Conservation (phyloP, 2,888 invertebrate species). For the Eupithecia pulchellata region DNA sequence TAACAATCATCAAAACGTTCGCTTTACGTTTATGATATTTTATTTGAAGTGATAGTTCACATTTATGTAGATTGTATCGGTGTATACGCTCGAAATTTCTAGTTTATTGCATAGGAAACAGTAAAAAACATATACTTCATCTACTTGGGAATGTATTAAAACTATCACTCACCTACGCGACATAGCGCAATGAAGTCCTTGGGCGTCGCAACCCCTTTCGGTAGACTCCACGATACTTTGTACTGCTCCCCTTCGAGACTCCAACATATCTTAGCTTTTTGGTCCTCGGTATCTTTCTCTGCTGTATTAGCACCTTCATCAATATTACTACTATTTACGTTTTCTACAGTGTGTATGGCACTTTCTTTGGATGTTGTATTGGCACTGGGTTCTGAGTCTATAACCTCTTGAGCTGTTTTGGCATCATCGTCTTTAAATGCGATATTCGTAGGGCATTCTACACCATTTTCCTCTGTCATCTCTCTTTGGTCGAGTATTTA, state of each 20-base stretch:
- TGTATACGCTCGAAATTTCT: neutral
- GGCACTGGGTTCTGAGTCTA: constrained; percentile 62
- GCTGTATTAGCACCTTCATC: constrained; percentile 12
- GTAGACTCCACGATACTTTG: constrained; percentile 78
- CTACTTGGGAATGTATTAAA: neutral
- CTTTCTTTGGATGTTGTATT: constrained; percentile 58
- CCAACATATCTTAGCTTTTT: constrained; percentile 64
- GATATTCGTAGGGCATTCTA: constrained; percentile 59
- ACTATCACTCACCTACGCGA: constrained; percentile 77
- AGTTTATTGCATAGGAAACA: neutral
- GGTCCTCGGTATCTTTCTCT: constrained; percentile 34
- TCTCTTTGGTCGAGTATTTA: constrained; percentile 56
- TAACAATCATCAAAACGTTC: neutral
- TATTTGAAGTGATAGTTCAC: neutral
- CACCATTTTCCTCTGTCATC: constrained; percentile 78
- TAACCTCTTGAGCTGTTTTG: constrained; percentile 46
- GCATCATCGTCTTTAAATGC: constrained; percentile 52
- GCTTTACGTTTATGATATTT: neutral
- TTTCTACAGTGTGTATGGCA: constrained; percentile 59
- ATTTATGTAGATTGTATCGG: neutral
- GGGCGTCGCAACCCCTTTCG: constrained; percentile 65
- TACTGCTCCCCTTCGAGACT: constrained; percentile 72
- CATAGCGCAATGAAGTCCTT: constrained; percentile 85
- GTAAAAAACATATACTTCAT: neutral
- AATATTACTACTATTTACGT: constrained; percentile 38